Evolutionary conservation across 2,797 vertebrate genomes (phyloP), one percentile per base, ranked within the genome.

Genomic region (Argya squamiceps): DNA sequence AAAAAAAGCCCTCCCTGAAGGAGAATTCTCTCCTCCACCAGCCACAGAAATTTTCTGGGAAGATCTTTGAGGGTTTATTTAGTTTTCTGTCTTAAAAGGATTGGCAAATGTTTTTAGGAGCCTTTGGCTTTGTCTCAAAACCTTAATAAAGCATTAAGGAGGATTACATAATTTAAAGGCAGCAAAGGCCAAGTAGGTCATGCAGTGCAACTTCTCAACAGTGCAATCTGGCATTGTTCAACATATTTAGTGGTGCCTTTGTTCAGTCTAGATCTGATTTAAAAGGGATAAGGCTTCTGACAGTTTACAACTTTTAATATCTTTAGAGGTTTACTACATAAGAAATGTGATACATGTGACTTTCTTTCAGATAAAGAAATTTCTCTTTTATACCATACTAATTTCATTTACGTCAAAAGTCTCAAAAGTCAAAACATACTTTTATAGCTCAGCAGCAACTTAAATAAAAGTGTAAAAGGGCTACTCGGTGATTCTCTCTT

Each of bases 91-190:
- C 44, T 63, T 83, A 77, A 95, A 95, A 90, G 7, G 34, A 62
- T 73, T 75, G 67, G 41, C 17, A 89, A 86, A 69, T 27, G 10
- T 44, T 96, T 80, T 68, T 37, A 52, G 52, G 37, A 88, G 43
- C 37, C 21, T 73, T 90, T 87, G 84, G 63, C 75, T 88, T 92
- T 89, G 23, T 52, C 71, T 94, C 81, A 89, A 92, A 93, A 76
- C 15, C 17, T 77, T 94, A 89, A 74, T 74, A 75, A 46, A 85
- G 23, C 27, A 47, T 77, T 83, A 80, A 75, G 56, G 36, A 81
- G 62, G 88, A 90, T 91, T 93, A 91, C 29, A 43, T 89, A 84
- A 90, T 88, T 92, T 87, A 94, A 94, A 92, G 49, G 39, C 44
- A 86, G 17, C 32, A 92, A 89, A 94, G 80, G 76, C 82, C 85